A percentile compares a stretch with the other conserved stretches of the same genome.
These are phyloP conservation scores for Zingel zingel DNA, from an alignment of 2,113 vertebrate species.

Conservation along the genomic window DNA sequence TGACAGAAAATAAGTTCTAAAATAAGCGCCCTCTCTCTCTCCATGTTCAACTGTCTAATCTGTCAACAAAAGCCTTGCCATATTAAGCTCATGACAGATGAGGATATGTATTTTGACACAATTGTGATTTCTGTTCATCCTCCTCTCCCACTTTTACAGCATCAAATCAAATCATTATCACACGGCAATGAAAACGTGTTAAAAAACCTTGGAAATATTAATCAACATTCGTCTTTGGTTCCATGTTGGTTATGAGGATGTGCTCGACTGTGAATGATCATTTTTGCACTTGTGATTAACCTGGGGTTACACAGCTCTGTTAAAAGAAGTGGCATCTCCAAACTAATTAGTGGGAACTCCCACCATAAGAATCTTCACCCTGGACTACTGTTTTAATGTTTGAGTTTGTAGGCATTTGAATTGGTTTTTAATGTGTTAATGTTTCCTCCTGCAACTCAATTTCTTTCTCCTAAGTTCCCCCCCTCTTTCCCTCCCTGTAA, in stretches of 20 bases:
- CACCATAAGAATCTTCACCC: constrained; percentile 14
- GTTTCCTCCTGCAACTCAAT: background rate
- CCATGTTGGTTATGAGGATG: constrained; percentile 29
- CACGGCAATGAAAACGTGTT: constrained; percentile 1
- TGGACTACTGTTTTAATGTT: constrained; percentile 34
- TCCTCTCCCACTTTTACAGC: background rate
- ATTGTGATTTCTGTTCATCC: background rate
- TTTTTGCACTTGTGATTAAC: constrained; percentile 48
- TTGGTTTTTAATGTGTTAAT: constrained; percentile 23
- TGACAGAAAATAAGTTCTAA: background rate
- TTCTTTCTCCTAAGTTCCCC: background rate
- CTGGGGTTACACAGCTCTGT: constrained; percentile 21
- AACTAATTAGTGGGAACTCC: constrained; percentile 51
- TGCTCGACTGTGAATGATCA: constrained; percentile 38
- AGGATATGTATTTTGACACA: constrained; percentile 14
- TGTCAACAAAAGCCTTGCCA: too few species aligned
- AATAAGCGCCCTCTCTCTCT: background rate
- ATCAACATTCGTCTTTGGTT: constrained; percentile 27
- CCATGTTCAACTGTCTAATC: background rate
- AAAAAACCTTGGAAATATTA: constrained; percentile 28
- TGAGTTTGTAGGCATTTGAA: constrained; percentile 16
- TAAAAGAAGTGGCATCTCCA: constrained; percentile 21
- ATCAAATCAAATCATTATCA: constrained; percentile 40
- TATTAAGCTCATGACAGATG: background rate
- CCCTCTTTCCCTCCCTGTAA: background rate